Conservation (phyloP, 2,113 vertebrate species). For the Labrus mixtus region DNA sequence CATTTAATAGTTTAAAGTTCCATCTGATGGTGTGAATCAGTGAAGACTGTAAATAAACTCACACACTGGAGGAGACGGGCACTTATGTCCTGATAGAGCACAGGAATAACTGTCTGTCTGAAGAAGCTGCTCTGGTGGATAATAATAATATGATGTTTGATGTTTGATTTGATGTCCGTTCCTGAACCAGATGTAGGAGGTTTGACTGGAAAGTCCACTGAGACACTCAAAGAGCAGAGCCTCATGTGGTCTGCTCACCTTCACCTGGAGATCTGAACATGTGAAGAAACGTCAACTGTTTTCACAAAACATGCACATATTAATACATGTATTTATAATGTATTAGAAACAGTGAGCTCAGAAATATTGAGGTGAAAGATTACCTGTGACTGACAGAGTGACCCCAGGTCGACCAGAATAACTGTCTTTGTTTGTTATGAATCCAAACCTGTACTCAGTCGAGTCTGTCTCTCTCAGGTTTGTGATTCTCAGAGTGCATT, state of each 20-base stretch:
- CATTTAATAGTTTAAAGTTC: not conserved
- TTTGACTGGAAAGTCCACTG: no score
- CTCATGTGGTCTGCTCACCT: not conserved
- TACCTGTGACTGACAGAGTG: slow-evolving; percentile 38
- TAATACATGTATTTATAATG: no score
- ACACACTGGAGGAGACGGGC: slow-evolving; percentile 14
- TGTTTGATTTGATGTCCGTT: accelerated
- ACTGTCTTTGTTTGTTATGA: not conserved
- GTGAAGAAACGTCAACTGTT: no score
- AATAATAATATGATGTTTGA: accelerated
- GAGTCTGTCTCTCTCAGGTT: slow-evolving; percentile 41
- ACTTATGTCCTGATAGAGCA: not conserved
- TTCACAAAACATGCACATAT: no score
- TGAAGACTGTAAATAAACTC: slow-evolving; percentile 5
- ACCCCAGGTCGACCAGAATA: slow-evolving; percentile 5
- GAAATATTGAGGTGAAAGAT: not conserved
- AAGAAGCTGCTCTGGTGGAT: accelerated
- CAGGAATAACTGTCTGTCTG: not conserved
- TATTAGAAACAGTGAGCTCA: not conserved
- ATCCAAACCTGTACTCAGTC: slow-evolving; percentile 31
- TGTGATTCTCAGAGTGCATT: slow-evolving; percentile 10
- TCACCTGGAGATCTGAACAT: not conserved
- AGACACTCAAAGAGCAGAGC: no score
- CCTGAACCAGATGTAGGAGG: slow-evolving; percentile 28
- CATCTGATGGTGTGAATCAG: not conserved